These are phyloP conservation scores for Pterocles burchelli DNA, from an alignment of 2,113 vertebrate genomes.

Conservation along the genomic window DNA sequence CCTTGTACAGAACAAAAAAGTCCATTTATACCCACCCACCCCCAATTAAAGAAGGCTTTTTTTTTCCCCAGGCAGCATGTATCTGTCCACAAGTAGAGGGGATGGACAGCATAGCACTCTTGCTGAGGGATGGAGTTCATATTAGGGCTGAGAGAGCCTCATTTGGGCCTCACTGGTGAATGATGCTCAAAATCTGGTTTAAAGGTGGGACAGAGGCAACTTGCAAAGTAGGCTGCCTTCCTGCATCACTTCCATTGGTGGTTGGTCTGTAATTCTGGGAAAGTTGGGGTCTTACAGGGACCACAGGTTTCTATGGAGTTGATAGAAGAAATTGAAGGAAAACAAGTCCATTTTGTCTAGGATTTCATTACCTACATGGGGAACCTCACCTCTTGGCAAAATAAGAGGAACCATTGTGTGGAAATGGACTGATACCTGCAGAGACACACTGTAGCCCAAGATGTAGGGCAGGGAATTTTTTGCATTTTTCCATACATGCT, in stretches of 20 bases:
- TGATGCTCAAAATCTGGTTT: not conserved
- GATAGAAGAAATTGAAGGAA: not conserved
- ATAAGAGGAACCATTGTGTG: not conserved
- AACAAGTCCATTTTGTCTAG: not conserved
- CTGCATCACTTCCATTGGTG: not conserved
- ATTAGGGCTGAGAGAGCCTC: not conserved
- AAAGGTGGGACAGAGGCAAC: not conserved
- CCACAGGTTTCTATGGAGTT: rapidly evolving
- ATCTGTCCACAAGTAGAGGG: not conserved
- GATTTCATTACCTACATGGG: not conserved
- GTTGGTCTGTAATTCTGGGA: not conserved
- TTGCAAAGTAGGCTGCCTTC: not conserved
- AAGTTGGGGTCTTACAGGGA: not conserved
- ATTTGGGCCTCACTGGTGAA: not conserved
- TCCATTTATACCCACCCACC: not conserved
- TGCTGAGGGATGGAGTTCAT: rapidly evolving
- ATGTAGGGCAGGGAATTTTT: not conserved
- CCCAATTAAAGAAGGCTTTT: not conserved
- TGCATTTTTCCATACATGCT: rapidly evolving
- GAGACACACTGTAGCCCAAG: rapidly evolving
- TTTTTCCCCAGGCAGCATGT: rapidly evolving
- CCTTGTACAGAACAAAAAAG: not conserved
- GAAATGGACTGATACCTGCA: not conserved
- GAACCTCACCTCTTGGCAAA: not conserved
- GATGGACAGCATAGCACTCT: rapidly evolving